Percentiles rank a stretch among this genome's conserved stretches.
Evolutionary conservation across 2,888 invertebrate species (phyloP).

Genomic region (Andrena bicolor): DNA sequence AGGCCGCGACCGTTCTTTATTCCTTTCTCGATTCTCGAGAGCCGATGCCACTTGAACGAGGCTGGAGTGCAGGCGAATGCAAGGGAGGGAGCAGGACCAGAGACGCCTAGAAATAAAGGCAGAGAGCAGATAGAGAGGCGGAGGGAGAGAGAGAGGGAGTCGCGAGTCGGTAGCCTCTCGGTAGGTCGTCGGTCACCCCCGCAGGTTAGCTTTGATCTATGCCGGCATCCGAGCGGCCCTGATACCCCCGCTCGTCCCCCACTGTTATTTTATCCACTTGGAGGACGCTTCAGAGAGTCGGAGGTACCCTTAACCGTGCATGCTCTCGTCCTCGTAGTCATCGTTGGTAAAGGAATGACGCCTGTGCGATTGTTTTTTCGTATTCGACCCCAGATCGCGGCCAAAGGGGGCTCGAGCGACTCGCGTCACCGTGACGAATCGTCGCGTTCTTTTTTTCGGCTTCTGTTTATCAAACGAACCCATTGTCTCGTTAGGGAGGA

Average conservation of each 20-base stretch:
- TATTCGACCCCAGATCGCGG: conserved; percentile 41
- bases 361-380: conserved; percentile 71
- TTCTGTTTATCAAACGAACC: conserved; percentile 61
- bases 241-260: conserved; percentile 65
- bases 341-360: conserved; percentile 74
- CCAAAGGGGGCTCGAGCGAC: conserved; percentile 32
- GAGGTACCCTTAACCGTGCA: conserved; percentile 72
- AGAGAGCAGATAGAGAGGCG: conserved; percentile 25
- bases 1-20: conserved; percentile 83
- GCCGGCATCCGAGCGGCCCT: conserved; percentile 79
- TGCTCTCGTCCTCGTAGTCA: conserved; percentile 68
- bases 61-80: conserved; percentile 81
- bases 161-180: conserved; percentile 68
- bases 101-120: conserved; percentile 34
- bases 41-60: conserved; percentile 84
- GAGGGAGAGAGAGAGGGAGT: conserved; percentile 71
- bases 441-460: conserved; percentile 52
- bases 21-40: conserved; percentile 82
- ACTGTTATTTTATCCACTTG: conserved; percentile 77
- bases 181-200: conserved; percentile 79
- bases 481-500: conserved; percentile 55
- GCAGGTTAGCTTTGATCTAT: conserved; percentile 82
- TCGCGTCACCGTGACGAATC: conserved; percentile 23
- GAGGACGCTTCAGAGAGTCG: conserved; percentile 71
- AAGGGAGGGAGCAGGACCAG: conserved; percentile 64